Percentiles rank a stretch among this genome's conserved stretches.
Conservation (phyloP, 2,888 invertebrate species). For the Phyllotreta striolata region DNA sequence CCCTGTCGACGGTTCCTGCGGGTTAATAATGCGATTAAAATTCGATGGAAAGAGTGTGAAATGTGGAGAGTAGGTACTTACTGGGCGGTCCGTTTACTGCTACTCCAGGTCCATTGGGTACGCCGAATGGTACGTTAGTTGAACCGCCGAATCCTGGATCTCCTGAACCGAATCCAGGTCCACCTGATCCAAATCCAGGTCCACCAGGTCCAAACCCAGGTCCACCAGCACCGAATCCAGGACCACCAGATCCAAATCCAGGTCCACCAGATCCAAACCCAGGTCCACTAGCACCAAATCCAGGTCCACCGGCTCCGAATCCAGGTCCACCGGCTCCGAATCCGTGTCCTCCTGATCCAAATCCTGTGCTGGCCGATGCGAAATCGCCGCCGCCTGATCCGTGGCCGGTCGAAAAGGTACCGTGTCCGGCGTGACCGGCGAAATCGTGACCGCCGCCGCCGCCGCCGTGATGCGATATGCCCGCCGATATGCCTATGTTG, state of each 20-base stretch:
- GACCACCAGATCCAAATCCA: conserved; percentile 16
- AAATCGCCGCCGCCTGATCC: conserved; percentile 8
- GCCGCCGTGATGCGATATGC: conserved; percentile 17
- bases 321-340: conserved; percentile 26
- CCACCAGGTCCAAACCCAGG: conserved; percentile 19
- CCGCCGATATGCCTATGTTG: conserved; percentile 14
- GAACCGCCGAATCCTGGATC: conserved; percentile 23
- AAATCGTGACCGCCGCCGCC: conserved; percentile 7
- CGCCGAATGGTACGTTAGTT: conserved; percentile 12
- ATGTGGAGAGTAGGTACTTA: no score
- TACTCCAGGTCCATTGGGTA: conserved; percentile 7
- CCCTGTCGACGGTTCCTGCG: conserved; percentile 39
- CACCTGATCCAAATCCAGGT: conserved; percentile 15
- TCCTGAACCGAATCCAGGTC: conserved; percentile 8
- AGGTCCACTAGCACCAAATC: conserved; percentile 3
- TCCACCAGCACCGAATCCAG: conserved; percentile 26
- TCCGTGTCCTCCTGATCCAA: conserved; percentile 18
- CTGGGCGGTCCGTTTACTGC: conserved; percentile 19
- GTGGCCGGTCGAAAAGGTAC: background rate
- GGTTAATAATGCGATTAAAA: conserved; percentile 5
- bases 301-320: background rate
- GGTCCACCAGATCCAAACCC: conserved; percentile 18
- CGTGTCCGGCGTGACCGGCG: conserved; percentile 15
- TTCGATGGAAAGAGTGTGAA: no score
- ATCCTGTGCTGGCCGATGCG: conserved; percentile 7